Evolutionary conservation across 2,888 invertebrate genomes (phyloP).

Genomic region (Stenodema calcarata): DNA sequence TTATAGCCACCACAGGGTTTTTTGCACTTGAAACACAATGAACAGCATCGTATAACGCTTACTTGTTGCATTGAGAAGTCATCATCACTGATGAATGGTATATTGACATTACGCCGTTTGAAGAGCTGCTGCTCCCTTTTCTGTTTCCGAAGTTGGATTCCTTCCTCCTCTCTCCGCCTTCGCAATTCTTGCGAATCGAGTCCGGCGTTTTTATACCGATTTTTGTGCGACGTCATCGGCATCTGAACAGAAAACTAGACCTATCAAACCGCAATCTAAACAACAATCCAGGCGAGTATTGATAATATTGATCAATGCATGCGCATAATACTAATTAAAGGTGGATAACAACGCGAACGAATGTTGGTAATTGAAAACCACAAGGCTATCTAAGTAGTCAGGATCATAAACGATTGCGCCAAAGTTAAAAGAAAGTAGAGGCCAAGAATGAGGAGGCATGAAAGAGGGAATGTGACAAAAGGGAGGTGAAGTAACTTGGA

Average conservation of each 20-base stretch:
- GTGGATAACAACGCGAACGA: no score
- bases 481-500: neutral
- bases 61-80: constrained; percentile 62
- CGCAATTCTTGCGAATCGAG: constrained; percentile 91
- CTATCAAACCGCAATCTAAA: no score
- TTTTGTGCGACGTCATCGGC: constrained; percentile 83
- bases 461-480: neutral
- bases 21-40: neutral
- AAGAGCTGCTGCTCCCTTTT: constrained; percentile 94
- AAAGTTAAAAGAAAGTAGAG: no score
- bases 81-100: constrained; percentile 61
- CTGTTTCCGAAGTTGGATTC: constrained; percentile 92
- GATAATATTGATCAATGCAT: no score
- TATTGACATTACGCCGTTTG: constrained; percentile 84
- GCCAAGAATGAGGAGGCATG: neutral
- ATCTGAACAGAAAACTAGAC: constrained; percentile 65
- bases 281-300: no score
- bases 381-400: no score
- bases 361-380: no score
- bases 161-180: constrained; percentile 92
- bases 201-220: constrained; percentile 93
- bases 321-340: no score
- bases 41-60: neutral
- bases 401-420: no score
- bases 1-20: no score